Base-by-base conservation (phyloP, 2,888 invertebrate genomes). In the Limnephilus marmoratus region DNA sequence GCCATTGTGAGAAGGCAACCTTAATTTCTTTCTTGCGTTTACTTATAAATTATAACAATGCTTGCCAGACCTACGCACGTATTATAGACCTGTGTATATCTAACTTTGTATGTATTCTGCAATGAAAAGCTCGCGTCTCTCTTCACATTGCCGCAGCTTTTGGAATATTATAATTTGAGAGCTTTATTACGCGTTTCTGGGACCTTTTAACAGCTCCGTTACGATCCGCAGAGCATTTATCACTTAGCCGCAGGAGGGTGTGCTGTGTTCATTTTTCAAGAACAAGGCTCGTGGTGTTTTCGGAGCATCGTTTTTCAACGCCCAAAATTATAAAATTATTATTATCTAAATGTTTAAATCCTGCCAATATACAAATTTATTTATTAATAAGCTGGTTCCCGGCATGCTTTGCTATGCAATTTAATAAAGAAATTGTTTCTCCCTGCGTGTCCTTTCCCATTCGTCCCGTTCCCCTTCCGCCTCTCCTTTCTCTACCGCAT, bases 131-230 rank as follows among this genome's bases (percentile, higher is more conserved):
- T n/a, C n/a, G 68, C 68, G 24, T 1, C 68, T 9, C 24, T n/a
- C 68, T 68, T n/a, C 68, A 68, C 68, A 68, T 68, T 68, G n/a
- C 68, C 68, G n/a, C 68, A 68, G 68, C 68, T 68, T 68, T 68
- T n/a, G 18, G 1, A 68, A 68, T 68, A 68, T 68, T n/a, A 68
- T 24, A 68, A 68, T 68, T 18, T 18, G 68, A 68, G n/a, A 68
- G 68, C 68, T 68, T 68, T 68, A 68, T 68, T 68, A n/a, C 68
- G 68, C 68, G 24, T 68, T 68, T 68, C 68, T 68, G 9, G 2
- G 24, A 68, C 24, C 68, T 68, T 68, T 68, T 68, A 68, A 68
- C 68, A 24, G n/a, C 68, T 11, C 68, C 24, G 68, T 68, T 68
- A n/a, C 9, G 68, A 7, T 68, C 24, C 68, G 68, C 68, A 68